Base-by-base conservation (phyloP, 2,797 vertebrate genomes). In the Syngnathus acus region DNA sequence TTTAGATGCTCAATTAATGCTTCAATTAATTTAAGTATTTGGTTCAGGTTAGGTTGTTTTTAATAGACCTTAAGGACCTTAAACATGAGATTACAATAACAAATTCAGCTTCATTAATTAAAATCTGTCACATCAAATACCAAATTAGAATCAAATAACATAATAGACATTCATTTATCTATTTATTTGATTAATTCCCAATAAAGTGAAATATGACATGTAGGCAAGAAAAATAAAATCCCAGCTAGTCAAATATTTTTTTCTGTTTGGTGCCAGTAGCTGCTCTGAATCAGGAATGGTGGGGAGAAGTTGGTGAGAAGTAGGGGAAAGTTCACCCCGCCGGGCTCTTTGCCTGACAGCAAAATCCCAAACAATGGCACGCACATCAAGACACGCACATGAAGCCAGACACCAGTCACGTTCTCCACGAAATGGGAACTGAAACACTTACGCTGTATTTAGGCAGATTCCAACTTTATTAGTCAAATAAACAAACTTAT, bases 321-420 rank as follows among this genome's bases (percentile, higher is more conserved):
- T 90, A 86, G 89, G 86, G 85, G 86, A 91, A 88, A 90, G 89
- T 88, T 91, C 87, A 90, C n/a, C 68, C 78, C 71, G 72, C 76
- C 32, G 71, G 82, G 62, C 66, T 61, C 74, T 78, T 78, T 65
- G 71, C 74, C 77, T 66, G 71, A 79, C 69, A 65, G 62, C 43
- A 67, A 64, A 79, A 69, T 71, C 76, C 71, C 43, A 58, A 76
- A 64, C 64, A 69, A 26, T 69, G 42, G 63, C 74, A 57, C 47
- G 38, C 58, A 61, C 67, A 65, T 17, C 13, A 65, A 67, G 60
- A 8, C 60, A 66, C 72, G 37, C 68, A 66, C 68, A 70, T 60
- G 3, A 32, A 32, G 32, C 5, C 57, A 76, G 70, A 78, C 78
- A 68, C 14, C n/a, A 61, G 45, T 67, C 74, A 78, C 69, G 68